Percentiles rank a stretch among this genome's conserved stretches.
Conservation (phyloP, 2,113 vertebrate genomes). For the Notiomystis cincta region DNA sequence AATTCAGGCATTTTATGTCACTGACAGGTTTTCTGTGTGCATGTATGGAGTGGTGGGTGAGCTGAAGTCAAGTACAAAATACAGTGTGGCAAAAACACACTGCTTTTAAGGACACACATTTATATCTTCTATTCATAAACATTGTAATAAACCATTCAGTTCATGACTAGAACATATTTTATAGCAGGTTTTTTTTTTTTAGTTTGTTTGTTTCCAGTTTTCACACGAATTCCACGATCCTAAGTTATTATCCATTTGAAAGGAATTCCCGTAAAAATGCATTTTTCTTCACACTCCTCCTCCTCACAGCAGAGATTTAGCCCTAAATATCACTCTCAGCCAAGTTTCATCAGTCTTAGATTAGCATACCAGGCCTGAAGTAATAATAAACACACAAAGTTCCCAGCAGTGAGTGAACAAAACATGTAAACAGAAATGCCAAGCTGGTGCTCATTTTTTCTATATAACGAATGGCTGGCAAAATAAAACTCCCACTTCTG, state of each 20-base stretch:
- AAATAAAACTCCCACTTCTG: not conserved
- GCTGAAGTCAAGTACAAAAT: not conserved
- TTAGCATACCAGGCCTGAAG: not conserved
- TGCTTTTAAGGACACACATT: not conserved
- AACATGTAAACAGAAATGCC: not conserved
- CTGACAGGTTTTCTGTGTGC: not conserved
- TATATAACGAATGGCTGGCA: not conserved
- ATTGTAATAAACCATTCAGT: not conserved
- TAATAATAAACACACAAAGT: not conserved
- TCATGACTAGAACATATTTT: not conserved
- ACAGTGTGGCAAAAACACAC: not conserved
- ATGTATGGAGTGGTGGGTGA: not conserved
- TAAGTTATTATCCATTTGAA: not conserved
- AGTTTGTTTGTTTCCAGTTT: not conserved
- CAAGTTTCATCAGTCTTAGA: not conserved
- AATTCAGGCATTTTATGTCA: not conserved
- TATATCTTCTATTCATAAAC: not conserved
- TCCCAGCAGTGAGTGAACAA: not conserved
- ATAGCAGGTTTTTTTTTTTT: not conserved
- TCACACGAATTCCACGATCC: accelerated
- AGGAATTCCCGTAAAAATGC: not conserved
- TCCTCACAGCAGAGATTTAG: not conserved
- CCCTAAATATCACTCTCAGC: not conserved
- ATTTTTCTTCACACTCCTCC: not conserved
- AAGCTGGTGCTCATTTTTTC: not conserved